Evolutionary conservation across 2,797 vertebrate species (phyloP).

Genomic region (Macropus fuliginosus): DNA sequence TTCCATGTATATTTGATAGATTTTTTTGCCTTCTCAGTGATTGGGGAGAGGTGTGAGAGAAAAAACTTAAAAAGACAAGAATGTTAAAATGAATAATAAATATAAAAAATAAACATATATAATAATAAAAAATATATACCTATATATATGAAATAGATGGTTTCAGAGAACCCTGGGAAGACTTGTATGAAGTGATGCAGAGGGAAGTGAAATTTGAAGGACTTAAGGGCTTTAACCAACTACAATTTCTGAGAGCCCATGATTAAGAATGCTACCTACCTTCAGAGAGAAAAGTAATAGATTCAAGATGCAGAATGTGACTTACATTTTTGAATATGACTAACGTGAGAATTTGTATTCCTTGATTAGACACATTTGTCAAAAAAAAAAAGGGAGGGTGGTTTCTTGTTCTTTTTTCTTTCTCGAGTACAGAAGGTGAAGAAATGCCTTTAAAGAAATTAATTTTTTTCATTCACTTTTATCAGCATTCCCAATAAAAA

Average conservation of each 20-base stretch:
- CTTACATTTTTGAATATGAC: background rate
- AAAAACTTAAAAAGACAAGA: too few species aligned
- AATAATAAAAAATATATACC: too few species aligned
- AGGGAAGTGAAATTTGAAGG: background rate
- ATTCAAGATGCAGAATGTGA: background rate
- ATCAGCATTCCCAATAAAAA: background rate
- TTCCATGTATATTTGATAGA: background rate
- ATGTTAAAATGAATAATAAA: background rate
- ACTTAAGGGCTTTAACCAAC: background rate
- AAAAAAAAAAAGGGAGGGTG: background rate
- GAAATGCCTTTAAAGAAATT: background rate
- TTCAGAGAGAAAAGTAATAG: background rate
- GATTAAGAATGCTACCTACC: background rate
- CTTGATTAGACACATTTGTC: background rate
- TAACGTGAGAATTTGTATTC: background rate
- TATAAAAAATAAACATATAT: too few species aligned
- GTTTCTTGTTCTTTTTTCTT: background rate
- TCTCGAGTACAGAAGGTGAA: background rate
- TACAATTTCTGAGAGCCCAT: background rate
- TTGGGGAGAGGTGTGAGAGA: fast-evolving
- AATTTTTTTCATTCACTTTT: background rate
- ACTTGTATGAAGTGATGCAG: background rate
- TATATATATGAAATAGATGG: background rate
- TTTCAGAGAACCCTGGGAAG: background rate
- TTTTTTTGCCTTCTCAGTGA: background rate